These are phyloP conservation scores for Anorthoa munda DNA, from an alignment of 2,888 invertebrate species.

Conservation along the genomic window DNA sequence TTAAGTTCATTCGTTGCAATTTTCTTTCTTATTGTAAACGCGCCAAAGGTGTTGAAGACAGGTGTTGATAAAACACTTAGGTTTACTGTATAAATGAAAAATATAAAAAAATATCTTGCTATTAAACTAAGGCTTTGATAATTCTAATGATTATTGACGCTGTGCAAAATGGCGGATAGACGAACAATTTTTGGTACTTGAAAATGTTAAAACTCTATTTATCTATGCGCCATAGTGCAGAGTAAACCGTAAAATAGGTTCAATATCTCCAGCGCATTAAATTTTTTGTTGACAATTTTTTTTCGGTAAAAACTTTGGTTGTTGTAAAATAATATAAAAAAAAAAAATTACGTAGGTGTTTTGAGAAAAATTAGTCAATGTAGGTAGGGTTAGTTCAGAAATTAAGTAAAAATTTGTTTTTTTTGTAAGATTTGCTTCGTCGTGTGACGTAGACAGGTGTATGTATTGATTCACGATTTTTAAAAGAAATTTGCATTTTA, in stretches of 20 bases:
- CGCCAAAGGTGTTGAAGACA: constrained; percentile 86
- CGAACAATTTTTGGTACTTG: constrained; percentile 42
- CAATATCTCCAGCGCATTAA: constrained; percentile 61
- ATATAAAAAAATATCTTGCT: constrained; percentile 85
- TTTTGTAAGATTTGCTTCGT: constrained; percentile 77
- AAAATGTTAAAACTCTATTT: constrained; percentile 35
- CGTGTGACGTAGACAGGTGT: constrained; percentile 69
- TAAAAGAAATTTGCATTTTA: constrained; percentile 68
- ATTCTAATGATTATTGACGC: constrained; percentile 69
- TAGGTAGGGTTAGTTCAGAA: constrained; percentile 68
- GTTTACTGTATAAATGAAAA: constrained; percentile 85
- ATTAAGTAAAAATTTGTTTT: constrained; percentile 77
- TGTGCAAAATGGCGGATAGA: constrained; percentile 48
- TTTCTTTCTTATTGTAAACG: constrained; percentile 84
- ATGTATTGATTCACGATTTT: constrained; percentile 65
- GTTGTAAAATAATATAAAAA: constrained; percentile 82
- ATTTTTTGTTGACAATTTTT: constrained; percentile 67
- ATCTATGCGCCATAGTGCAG: constrained; percentile 34
- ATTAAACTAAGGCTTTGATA: constrained; percentile 76
- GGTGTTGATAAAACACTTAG: constrained; percentile 74
- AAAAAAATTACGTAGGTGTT: constrained; percentile 69
- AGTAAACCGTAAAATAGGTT: constrained; percentile 46
- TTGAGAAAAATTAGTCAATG: constrained; percentile 70
- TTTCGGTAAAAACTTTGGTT: constrained; percentile 78
- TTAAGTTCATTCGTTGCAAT: constrained; percentile 86